A percentile compares a stretch with the other conserved stretches of the same genome.
Conservation (phyloP, 2,113 vertebrate species). For the Carlito syrichta region DNA sequence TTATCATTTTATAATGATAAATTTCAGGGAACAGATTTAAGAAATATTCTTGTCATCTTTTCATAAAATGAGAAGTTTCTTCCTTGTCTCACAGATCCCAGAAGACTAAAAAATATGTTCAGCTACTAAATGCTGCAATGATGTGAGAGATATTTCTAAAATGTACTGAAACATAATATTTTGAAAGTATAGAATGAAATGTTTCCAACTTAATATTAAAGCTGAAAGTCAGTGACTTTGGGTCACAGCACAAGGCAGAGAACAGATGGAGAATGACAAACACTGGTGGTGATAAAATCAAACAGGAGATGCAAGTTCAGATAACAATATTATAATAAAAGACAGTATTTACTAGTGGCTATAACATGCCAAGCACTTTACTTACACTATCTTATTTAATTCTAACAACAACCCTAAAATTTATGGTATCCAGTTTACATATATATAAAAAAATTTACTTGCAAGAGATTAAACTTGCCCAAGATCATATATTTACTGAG, state of each 20-base stretch:
- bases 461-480: neutral
- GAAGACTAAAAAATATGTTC: neutral
- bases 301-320: neutral
- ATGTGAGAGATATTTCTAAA: neutral
- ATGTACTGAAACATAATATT: neutral
- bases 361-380: neutral
- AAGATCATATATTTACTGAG: neutral
- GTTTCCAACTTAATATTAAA: neutral
- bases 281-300: neutral
- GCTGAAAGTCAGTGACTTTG: neutral
- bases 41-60: constrained; percentile 16
- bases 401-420: neutral
- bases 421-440: neutral
- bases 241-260: neutral
- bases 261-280: neutral
- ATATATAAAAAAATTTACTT: neutral
- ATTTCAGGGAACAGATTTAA: neutral
- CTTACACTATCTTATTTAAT: neutral
- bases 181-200: constrained; percentile 1
- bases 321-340: neutral
- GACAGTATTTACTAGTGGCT: neutral
- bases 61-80: constrained; percentile 2
- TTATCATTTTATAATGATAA: neutral
- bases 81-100: neutral
- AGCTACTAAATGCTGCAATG: neutral